These are phyloP conservation scores for Atta cephalotes DNA, from an alignment of 1,140 invertebrate genomes.

Conservation along the genomic window DNA sequence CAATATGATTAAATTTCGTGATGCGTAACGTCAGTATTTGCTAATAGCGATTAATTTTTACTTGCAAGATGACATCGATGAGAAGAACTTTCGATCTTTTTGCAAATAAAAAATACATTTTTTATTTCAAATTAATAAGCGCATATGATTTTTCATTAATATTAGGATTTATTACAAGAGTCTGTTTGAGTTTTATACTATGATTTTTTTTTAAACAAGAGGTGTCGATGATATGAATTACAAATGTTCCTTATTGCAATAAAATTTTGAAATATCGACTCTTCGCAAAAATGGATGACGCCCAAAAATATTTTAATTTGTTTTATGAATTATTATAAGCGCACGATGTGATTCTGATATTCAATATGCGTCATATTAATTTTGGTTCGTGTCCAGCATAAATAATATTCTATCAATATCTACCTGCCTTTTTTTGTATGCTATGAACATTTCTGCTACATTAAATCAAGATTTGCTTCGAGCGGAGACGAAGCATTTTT, in stretches of 20 bases:
- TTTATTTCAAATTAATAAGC: background rate
- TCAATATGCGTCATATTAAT: background rate
- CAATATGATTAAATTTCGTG: background rate
- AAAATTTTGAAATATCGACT: background rate
- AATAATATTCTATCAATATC: conserved; percentile 6
- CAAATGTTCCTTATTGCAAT: background rate
- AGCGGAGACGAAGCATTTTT: background rate
- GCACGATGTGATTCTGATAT: background rate
- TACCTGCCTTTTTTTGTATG: background rate
- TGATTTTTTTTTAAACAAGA: background rate
- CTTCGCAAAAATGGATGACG: background rate
- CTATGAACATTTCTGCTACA: background rate
- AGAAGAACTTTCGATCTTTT: background rate
- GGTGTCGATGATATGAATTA: background rate
- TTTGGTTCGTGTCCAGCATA: conserved; percentile 18
- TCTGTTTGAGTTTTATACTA: background rate
- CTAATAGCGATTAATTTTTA: background rate
- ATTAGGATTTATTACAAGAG: background rate
- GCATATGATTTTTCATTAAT: background rate
- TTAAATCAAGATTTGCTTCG: background rate
- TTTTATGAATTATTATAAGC: conserved; percentile 29
- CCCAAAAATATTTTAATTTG: background rate
- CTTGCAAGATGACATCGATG: background rate
- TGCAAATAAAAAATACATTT: background rate
- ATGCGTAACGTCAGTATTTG: background rate